Conservation (phyloP, 2,888 invertebrate species). For the Drosophila suboccidentalis region DNA sequence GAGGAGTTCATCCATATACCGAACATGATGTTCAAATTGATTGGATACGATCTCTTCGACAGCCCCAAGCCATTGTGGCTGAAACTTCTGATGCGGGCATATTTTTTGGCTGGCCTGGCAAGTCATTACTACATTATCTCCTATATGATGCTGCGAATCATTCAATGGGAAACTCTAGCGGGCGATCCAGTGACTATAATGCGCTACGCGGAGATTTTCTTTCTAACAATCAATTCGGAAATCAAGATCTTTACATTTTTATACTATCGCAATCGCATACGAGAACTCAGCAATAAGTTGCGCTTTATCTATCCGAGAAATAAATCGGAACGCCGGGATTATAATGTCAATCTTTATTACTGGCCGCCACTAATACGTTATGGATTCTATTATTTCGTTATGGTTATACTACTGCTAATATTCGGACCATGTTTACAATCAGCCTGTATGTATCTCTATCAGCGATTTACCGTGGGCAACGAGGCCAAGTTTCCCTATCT, state of each 20-base stretch:
- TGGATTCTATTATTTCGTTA: constrained; percentile 19
- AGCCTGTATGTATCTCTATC: constrained; percentile 15
- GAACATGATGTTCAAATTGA: constrained; percentile 12
- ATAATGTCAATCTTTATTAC: constrained; percentile 25
- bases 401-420: constrained; percentile 14
- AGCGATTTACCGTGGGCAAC: neutral
- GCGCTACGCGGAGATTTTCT: constrained; percentile 24
- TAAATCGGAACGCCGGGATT: constrained; percentile 11
- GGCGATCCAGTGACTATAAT: constrained; percentile 18
- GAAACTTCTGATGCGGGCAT: constrained; percentile 4
- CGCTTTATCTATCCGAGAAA: constrained; percentile 1
- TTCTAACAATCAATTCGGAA: constrained; percentile 24
- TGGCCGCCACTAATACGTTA: constrained; percentile 26
- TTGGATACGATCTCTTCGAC: constrained; percentile 18
- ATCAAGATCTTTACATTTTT: constrained; percentile 20
- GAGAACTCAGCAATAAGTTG: constrained; percentile 7
- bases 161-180: constrained; percentile 22
- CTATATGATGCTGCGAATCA: constrained; percentile 15
- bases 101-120: constrained; percentile 1
- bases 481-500: constrained; percentile 23
- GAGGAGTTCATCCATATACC: constrained; percentile 34
- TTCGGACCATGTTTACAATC: constrained; percentile 21
- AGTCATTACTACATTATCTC: constrained; percentile 15
- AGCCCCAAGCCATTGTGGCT: constrained; percentile 10
- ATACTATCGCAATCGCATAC: constrained; percentile 15